These are phyloP conservation scores for Nasonia longicornis DNA, from an alignment of 1,140 invertebrate genomes.

Conservation along the genomic window DNA sequence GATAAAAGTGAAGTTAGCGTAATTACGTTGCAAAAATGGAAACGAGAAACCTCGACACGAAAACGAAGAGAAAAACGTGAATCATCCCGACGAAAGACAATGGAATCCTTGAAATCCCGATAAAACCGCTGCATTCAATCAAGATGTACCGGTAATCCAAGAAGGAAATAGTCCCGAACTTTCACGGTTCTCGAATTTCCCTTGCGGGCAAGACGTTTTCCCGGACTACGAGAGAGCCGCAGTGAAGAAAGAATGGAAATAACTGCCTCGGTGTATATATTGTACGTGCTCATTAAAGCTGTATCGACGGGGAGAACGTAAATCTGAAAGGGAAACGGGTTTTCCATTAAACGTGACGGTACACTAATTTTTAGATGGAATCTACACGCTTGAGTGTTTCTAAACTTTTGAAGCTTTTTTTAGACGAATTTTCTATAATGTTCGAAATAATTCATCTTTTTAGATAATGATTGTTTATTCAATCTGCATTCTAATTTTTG, in stretches of 20 bases:
- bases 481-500: too few relatives aligned
- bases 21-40: slow-evolving; percentile 29
- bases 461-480: too few relatives aligned
- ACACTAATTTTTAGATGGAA: too few relatives aligned
- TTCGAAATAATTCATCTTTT: too few relatives aligned
- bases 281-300: neutral
- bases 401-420: too few relatives aligned
- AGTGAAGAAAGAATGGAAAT: neutral
- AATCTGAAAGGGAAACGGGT: neutral
- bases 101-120: slow-evolving; percentile 42
- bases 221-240: neutral
- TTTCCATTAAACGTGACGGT: neutral
- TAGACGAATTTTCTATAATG: too few relatives aligned
- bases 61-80: slow-evolving; percentile 31
- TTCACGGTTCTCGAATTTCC: slow-evolving; percentile 38
- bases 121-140: slow-evolving; percentile 36
- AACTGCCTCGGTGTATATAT: neutral
- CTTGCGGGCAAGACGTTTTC: slow-evolving; percentile 6
- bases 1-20: slow-evolving; percentile 39
- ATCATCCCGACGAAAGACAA: slow-evolving; percentile 35
- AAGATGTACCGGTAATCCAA: slow-evolving; percentile 41
- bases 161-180: slow-evolving; percentile 35
- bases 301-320: neutral
- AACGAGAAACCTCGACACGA: slow-evolving; percentile 37
- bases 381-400: too few relatives aligned